Evolutionary conservation across 92 coral and sea anemone genomes (phyloP).

Genomic region (Parazoanthus atlanticus): DNA sequence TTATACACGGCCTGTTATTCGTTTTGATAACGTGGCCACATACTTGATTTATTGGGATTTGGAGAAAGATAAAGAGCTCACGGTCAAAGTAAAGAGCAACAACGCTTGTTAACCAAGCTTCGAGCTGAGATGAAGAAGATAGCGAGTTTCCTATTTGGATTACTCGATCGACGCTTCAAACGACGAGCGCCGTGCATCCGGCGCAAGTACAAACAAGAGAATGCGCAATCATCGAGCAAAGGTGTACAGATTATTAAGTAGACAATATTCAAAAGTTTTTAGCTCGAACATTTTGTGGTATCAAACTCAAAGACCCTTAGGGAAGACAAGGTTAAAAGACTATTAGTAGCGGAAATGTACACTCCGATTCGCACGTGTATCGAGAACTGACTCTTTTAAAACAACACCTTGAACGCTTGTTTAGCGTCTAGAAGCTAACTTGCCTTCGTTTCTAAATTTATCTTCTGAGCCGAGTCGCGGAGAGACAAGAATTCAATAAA

Average conservation of each 20-base stretch:
- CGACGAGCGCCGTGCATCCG: slow-evolving; percentile 34
- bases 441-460: background rate
- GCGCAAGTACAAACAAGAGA: slow-evolving; percentile 11
- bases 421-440: background rate
- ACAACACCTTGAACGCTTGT: background rate
- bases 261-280: slow-evolving; percentile 8
- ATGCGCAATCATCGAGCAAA: background rate
- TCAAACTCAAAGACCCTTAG: slow-evolving; percentile 21
- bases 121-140: slow-evolving; percentile 32
- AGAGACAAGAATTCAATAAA: slow-evolving; percentile 22
- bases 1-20: slow-evolving; percentile 59
- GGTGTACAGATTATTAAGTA: slow-evolving; percentile 28
- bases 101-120: slow-evolving; percentile 31
- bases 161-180: slow-evolving; percentile 11
- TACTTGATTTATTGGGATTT: slow-evolving; percentile 56
- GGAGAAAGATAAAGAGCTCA: slow-evolving; percentile 41
- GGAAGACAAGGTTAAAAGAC: slow-evolving; percentile 30
- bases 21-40: slow-evolving; percentile 59
- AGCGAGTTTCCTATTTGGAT: slow-evolving; percentile 17
- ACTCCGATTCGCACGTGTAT: slow-evolving; percentile 35
- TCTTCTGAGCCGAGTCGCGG: background rate
- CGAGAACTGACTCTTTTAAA: background rate
- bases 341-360: slow-evolving; percentile 45
- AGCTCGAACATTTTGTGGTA: slow-evolving; percentile 1
- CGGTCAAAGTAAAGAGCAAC: slow-evolving; percentile 29